Percentiles rank a stretch among this genome's conserved stretches.
These are phyloP conservation scores for Tupaia tana DNA, from an alignment of 2,113 vertebrate genomes.

Conservation along the genomic window DNA sequence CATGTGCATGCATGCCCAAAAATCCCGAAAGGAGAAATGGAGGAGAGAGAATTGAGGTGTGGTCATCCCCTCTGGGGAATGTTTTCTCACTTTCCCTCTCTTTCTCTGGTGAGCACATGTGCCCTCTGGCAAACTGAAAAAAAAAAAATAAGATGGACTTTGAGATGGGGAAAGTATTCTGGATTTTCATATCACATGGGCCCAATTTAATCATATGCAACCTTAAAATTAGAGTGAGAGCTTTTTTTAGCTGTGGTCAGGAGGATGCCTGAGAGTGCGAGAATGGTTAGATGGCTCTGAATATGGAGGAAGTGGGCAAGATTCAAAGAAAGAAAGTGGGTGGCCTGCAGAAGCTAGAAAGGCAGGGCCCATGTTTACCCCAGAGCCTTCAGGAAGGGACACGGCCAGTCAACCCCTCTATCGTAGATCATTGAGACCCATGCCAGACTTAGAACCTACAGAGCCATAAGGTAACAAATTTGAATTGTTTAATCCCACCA, in stretches of 20 bases:
- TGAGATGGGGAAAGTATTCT: background rate
- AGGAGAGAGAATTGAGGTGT: no score
- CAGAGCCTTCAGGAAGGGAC: background rate
- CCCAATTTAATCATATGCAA: background rate
- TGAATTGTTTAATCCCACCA: background rate
- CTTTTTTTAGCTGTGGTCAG: background rate
- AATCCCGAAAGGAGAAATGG: no score
- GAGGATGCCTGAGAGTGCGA: background rate
- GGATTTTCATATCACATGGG: background rate
- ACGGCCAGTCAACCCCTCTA: accelerated
- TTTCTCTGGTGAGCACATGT: no score
- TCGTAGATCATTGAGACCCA: background rate
- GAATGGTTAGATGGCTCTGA: background rate
- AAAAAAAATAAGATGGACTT: no score
- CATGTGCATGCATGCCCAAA: no score
- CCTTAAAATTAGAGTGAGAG: background rate
- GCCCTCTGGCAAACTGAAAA: no score
- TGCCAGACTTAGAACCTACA: background rate
- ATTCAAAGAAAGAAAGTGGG: background rate
- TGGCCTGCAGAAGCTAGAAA: background rate
- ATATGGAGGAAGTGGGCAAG: background rate
- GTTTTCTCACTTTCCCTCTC: no score
- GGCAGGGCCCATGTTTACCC: background rate
- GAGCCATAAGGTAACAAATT: background rate
- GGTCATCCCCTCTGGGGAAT: no score